A percentile compares a stretch with the other conserved stretches of the same genome.
Evolutionary conservation across 2,888 invertebrate genomes (phyloP).

Genomic region (Chesias legatella): DNA sequence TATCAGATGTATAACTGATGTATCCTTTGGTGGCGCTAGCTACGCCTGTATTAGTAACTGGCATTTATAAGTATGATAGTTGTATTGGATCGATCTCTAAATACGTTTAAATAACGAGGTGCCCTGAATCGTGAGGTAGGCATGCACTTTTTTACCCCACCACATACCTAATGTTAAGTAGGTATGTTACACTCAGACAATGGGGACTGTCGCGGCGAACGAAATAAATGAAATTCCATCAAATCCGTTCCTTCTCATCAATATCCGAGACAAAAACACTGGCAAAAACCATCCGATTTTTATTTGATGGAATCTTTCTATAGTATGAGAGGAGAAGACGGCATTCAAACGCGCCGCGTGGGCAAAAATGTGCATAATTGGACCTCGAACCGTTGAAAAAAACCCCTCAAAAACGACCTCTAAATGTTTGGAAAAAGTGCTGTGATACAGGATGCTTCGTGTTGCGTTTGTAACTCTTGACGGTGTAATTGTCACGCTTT

Average conservation of each 20-base stretch:
- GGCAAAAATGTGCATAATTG: slow-evolving; percentile 81
- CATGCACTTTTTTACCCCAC: slow-evolving; percentile 16
- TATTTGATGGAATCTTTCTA: slow-evolving; percentile 75
- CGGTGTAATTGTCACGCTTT: too few relatives aligned
- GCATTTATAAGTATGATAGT: too few relatives aligned
- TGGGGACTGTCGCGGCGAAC: slow-evolving; percentile 44
- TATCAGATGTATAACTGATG: too few relatives aligned
- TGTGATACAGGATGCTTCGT: slow-evolving; percentile 56
- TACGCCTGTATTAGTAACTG: too few relatives aligned
- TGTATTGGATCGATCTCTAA: too few relatives aligned
- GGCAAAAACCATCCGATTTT: slow-evolving; percentile 72
- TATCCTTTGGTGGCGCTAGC: too few relatives aligned
- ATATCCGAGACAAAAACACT: slow-evolving; percentile 69
- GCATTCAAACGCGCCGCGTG: slow-evolving; percentile 67
- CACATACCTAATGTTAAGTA: slow-evolving; percentile 26
- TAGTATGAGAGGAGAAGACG: slow-evolving; percentile 58
- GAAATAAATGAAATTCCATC: slow-evolving; percentile 60
- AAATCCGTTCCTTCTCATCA: slow-evolving; percentile 64
- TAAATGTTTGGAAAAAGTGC: slow-evolving; percentile 77
- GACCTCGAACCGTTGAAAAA: slow-evolving; percentile 63
- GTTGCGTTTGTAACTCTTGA: background rate
- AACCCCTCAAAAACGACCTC: slow-evolving; percentile 76
- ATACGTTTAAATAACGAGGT: too few relatives aligned
- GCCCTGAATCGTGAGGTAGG: slow-evolving; percentile 14
- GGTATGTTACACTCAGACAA: slow-evolving; percentile 38